Conservation (phyloP, 92 coral and sea anemone species). For the Porites cylindrica region DNA sequence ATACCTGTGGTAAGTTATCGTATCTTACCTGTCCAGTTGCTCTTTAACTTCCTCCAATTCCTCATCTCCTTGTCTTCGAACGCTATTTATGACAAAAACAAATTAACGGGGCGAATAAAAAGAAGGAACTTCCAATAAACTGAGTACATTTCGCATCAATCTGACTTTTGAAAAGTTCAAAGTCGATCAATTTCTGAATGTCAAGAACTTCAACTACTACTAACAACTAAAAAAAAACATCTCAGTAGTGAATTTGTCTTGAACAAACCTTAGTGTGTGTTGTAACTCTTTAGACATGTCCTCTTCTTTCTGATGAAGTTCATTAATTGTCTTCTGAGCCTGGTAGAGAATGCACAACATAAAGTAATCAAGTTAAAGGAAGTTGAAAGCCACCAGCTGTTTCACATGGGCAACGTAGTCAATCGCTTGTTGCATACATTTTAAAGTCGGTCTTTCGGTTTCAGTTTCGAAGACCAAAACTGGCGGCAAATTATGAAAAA, state of each 20-base stretch:
- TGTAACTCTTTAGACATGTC: slow-evolving; percentile 22
- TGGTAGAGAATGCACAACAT: background rate
- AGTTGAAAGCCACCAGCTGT: background rate
- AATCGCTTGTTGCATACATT: background rate
- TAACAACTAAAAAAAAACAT: background rate
- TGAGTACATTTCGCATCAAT: background rate
- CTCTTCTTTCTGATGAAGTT: slow-evolving; percentile 26
- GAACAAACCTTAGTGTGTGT: slow-evolving; percentile 30
- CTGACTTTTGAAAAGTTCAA: too few relatives aligned
- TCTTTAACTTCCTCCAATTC: slow-evolving; percentile 17
- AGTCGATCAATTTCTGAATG: too few relatives aligned
- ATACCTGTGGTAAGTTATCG: background rate
- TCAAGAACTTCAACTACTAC: background rate
- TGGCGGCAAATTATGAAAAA: too few relatives aligned
- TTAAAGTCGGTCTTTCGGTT: too few relatives aligned
- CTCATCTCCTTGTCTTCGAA: slow-evolving; percentile 7
- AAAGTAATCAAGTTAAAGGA: background rate
- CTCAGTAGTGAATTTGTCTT: background rate
- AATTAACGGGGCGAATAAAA: background rate
- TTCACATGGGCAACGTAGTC: background rate
- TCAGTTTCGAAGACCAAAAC: too few relatives aligned
- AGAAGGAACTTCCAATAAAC: background rate
- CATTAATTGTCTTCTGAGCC: slow-evolving; percentile 23
- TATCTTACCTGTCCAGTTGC: slow-evolving; percentile 5
- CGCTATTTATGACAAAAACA: slow-evolving; percentile 12